These are phyloP conservation scores for Zaprionus ornatus DNA, from an alignment of 1,140 invertebrate genomes.

Conservation along the genomic window DNA sequence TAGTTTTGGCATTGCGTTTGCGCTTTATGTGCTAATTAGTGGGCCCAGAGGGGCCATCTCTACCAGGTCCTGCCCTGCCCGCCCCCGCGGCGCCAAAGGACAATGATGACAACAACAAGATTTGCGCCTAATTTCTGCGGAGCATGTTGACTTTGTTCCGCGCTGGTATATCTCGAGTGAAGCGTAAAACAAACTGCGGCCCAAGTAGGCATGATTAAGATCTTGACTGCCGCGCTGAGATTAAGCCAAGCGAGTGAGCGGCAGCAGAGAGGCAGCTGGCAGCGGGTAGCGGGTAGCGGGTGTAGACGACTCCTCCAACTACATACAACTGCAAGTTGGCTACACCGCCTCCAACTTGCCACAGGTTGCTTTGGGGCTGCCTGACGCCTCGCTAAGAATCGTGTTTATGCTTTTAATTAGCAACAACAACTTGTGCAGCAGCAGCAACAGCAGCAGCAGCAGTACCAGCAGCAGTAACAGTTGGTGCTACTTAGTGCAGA, in stretches of 20 bases:
- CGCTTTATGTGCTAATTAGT: constrained; percentile 77
- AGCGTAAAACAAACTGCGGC: constrained; percentile 43
- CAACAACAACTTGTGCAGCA: constrained; percentile 77
- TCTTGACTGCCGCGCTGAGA: constrained; percentile 66
- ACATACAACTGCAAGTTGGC: neutral
- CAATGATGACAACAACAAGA: constrained; percentile 58
- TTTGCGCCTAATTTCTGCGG: constrained; percentile 76
- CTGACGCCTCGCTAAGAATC: constrained; percentile 79
- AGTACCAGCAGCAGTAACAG: constrained; percentile 22
- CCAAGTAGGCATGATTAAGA: constrained; percentile 71
- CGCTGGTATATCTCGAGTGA: constrained; percentile 47
- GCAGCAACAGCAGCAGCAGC: constrained; percentile 29
- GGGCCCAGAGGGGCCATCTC: constrained; percentile 2
- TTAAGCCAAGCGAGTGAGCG: constrained; percentile 43
- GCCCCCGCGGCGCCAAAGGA: neutral
- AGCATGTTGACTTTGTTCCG: constrained; percentile 67
- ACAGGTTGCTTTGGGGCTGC: constrained; percentile 40
- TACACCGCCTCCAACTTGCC: constrained; percentile 48
- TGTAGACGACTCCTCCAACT: neutral
- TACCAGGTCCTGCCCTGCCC: neutral
- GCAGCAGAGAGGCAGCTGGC: neutral
- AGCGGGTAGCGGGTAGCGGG: constrained; percentile 1
- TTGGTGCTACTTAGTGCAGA: constrained; percentile 79
- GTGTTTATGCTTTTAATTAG: constrained; percentile 83
- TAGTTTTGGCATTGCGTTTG: constrained; percentile 67